A percentile compares a stretch with the other conserved stretches of the same genome.
These are phyloP conservation scores for Hypothenemus hampei DNA, from an alignment of 1,140 invertebrate species.

Conservation along the genomic window DNA sequence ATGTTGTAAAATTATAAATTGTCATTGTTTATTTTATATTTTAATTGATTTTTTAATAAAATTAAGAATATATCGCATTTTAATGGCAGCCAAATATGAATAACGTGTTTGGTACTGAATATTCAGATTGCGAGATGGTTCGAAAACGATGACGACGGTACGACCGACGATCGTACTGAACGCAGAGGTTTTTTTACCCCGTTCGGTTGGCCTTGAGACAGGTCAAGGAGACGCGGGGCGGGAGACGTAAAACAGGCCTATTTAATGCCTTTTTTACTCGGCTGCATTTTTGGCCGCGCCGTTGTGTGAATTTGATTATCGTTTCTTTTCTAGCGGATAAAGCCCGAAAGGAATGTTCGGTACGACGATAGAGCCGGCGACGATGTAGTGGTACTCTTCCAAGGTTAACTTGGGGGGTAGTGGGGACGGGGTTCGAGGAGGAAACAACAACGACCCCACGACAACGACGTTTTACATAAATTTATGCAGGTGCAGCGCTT, in stretches of 20 bases:
- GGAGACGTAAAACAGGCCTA: constrained; percentile 12
- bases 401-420: constrained; percentile 14
- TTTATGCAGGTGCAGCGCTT: constrained; percentile 15
- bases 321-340: constrained; percentile 22
- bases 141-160: too few species aligned
- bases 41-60: too few species aligned
- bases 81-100: too few species aligned
- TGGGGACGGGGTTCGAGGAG: not conserved
- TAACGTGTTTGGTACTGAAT: too few species aligned
- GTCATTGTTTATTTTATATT: too few species aligned
- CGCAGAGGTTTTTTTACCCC: constrained; percentile 20
- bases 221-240: constrained; percentile 19
- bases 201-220: constrained; percentile 22
- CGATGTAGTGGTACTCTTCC: constrained; percentile 11
- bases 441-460: too few species aligned
- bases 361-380: constrained; percentile 6
- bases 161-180: constrained; percentile 3
- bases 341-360: constrained; percentile 17
- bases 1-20: too few species aligned
- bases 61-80: too few species aligned
- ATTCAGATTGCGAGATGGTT: too few species aligned
- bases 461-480: constrained; percentile 16
- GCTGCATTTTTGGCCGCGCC: constrained; percentile 25
- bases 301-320: constrained; percentile 24
- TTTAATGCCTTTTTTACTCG: constrained; percentile 26